Percentiles rank a stretch among this genome's conserved stretches.
Conservation (phyloP, 35 echinoderm and acorn worm genomes). For the Patiria miniata region DNA sequence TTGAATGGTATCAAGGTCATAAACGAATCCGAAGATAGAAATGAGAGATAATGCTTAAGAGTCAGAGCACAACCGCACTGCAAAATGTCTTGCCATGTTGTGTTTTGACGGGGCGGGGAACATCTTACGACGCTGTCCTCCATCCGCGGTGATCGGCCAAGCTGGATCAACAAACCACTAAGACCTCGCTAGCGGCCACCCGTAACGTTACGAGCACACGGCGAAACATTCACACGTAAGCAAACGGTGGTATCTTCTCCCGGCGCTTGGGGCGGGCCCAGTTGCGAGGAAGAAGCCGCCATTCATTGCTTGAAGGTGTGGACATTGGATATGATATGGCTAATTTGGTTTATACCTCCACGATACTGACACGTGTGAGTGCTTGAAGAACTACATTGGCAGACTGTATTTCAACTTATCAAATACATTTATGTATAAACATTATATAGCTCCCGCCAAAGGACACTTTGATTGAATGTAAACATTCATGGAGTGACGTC, state of each 20-base stretch:
- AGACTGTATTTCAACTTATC: too few species aligned
- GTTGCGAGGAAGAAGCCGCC: not conserved
- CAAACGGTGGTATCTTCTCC: constrained; percentile 7
- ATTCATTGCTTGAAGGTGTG: not conserved
- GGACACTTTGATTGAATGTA: too few species aligned
- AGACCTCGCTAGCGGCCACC: not conserved
- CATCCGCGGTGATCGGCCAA: not conserved
- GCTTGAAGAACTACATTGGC: too few species aligned
- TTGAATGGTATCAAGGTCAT: too few species aligned
- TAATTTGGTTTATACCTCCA: not conserved
- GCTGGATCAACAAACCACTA: constrained; percentile 3
- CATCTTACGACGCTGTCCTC: not conserved
- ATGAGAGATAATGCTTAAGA: too few species aligned
- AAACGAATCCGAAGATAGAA: too few species aligned
- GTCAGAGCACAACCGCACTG: too few species aligned
- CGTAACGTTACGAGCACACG: not conserved
- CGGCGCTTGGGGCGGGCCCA: not conserved
- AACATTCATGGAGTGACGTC: too few species aligned
- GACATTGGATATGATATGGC: constrained; percentile 24
- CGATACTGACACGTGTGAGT: too few species aligned
- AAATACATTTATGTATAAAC: too few species aligned
- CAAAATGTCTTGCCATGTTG: not conserved
- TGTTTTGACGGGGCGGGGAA: not conserved
- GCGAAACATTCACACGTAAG: not conserved
- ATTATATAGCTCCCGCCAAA: too few species aligned